Evolutionary conservation across 1,140 invertebrate species (phyloP), one percentile per base, ranked within the genome.

Genomic region (Galleria mellonella): DNA sequence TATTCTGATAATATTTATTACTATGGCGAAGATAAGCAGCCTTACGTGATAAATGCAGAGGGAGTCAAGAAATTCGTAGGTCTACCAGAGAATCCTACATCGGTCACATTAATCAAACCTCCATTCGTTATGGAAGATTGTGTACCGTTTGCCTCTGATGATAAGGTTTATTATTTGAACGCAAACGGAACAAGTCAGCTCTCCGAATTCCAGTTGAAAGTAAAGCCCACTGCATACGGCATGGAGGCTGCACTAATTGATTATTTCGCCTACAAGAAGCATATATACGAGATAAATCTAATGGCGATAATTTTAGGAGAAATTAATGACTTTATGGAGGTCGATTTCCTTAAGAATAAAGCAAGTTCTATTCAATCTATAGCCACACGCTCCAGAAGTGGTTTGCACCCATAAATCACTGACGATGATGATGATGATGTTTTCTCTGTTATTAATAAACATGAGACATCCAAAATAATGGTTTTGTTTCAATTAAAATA

Each of bases 211-310:
- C 42, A 55, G 9, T 45, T 76, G 4, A 5, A 52, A 13, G 51
- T 43, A 0, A 65, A 58, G 9, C 71, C 74, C 2, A 64, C 61
- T 1, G 77, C 73, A n/a, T 72, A 61, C 15, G 54, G 56, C 1
- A 44, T 66, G 12, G 73, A 79, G 47, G 62, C 56, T 0, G 55
- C 57, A 0, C 28, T 72, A 0, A 49, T 82, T 7, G 66, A 74
- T 29, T 82, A 72, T 35, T 74, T 64, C 15, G 74, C 55, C 9
- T 54, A 56, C 28, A 51, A 78, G 6, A 76, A 74, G 29, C 72
- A 74, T 11, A 72, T 82, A 35, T 82, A 82, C 15, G 66, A 79
- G 47, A 76, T 69, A 38, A 75, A 75, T 14, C 6, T 74, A 1
- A 13, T 72, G 5, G n/a, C 32, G 1, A 32, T 72, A 0, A 5